These are phyloP conservation scores for Ceratitis capitata DNA, from an alignment of 1,140 invertebrate species.

Conservation along the genomic window DNA sequence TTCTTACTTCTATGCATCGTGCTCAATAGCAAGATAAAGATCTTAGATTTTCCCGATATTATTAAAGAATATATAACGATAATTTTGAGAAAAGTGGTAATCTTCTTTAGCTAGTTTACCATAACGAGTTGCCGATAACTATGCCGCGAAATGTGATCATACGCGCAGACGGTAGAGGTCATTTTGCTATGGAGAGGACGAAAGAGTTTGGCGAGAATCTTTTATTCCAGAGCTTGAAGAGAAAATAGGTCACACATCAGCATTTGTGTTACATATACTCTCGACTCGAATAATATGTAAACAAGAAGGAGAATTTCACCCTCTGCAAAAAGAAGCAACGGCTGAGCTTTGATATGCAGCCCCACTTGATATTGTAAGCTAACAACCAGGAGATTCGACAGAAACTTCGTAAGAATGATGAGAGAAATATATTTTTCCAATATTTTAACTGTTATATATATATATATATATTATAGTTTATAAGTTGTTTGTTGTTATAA, in stretches of 20 bases:
- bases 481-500: too few species aligned
- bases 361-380: too few species aligned
- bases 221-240: neutral
- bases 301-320: neutral
- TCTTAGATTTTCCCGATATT: neutral
- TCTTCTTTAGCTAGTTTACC: neutral
- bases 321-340: neutral
- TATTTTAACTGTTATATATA: too few species aligned
- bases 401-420: too few species aligned
- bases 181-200: neutral
- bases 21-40: too few species aligned
- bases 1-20: too few species aligned
- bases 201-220: neutral
- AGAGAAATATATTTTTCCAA: too few species aligned
- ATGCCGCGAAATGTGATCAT: neutral
- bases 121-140: neutral
- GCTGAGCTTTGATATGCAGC: too few species aligned
- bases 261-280: neutral
- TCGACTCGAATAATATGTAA: neutral
- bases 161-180: neutral
- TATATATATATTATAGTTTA: too few species aligned
- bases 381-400: too few species aligned
- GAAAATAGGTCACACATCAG: neutral
- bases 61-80: neutral
- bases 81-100: neutral